Evolutionary conservation across 2,888 invertebrate species (phyloP), one percentile per base, ranked within the genome.

Genomic region (Chrysolina haemoptera): DNA sequence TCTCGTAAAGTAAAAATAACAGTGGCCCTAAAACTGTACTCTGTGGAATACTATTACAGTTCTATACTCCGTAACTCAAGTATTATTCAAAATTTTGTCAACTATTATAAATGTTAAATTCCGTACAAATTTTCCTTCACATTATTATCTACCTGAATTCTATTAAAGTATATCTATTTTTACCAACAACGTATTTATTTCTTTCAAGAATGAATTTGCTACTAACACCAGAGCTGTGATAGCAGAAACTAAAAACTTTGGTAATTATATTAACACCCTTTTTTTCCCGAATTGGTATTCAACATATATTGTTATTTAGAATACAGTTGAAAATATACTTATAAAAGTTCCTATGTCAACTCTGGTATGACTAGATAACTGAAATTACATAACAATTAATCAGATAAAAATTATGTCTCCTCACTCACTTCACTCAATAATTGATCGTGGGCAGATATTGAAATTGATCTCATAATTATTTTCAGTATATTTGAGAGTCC

Each of bases 171-270:
- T 50, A 50, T 50, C n/a, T 1, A 18, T n/a, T 9, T 14, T 6
- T 1, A 50, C 9, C 11, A 50, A 50, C 18, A 18, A 43, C 41
- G 16, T 62, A n/a, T 22, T 70, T 77, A 75, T 75, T 67, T 74
- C 62, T 75, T 79, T 76, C 35, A 79, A 79, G 79, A 73, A 55
- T 75, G 27, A 78, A 73, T 74, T 70, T 75, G 50, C 64, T 79
- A 22, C 22, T 79, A 66, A 68, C 62, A 43, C 68, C 77, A 20
- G 64, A 53, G n/a, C 53, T 67, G 67, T 67, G 67, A 67, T 55
- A 67, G 40, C 14, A 50, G 40, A 16, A 12, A 67, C 20, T 53
- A 40, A 53, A 35, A 50, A 35, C 35, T 14, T 35, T 41, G 67
- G 67, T 67, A 67, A 67, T 55, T 67, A 53, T 67, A 67, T 67